Evolutionary conservation across 64 coral and sea anemone species (phyloP).

Genomic region (Catalaphyllia jardinei): DNA sequence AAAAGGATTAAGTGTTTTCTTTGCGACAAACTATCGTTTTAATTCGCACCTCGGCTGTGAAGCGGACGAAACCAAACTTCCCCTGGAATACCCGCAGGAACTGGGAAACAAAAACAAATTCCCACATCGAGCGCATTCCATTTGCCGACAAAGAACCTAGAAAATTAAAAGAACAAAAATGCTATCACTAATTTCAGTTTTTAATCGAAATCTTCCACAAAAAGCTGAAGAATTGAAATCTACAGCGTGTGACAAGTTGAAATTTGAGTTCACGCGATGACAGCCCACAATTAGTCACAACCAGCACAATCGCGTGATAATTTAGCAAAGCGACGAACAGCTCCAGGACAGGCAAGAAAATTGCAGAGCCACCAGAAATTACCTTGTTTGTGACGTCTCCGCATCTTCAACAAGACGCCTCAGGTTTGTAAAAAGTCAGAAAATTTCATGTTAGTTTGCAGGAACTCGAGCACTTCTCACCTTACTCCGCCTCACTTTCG

Average conservation of each 20-base stretch:
- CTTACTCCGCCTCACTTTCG: slow-evolving; percentile 90
- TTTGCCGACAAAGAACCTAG: slow-evolving; percentile 70
- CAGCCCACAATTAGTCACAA: slow-evolving; percentile 98
- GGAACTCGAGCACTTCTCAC: slow-evolving; percentile 72
- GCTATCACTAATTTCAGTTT: background rate
- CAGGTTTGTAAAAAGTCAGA: slow-evolving; percentile 57
- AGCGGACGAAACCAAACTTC: slow-evolving; percentile 92
- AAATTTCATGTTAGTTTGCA: slow-evolving; percentile 60
- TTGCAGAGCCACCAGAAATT: slow-evolving; percentile 30
- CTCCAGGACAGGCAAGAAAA: slow-evolving; percentile 37
- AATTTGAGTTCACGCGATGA: slow-evolving; percentile 99
- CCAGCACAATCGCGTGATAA: slow-evolving; percentile 82
- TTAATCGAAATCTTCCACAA: background rate
- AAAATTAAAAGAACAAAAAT: slow-evolving; percentile 59
- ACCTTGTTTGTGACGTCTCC: slow-evolving; percentile 91
- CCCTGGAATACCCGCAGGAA: slow-evolving; percentile 95
- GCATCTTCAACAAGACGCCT: slow-evolving; percentile 77
- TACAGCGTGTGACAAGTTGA: slow-evolving; percentile 98
- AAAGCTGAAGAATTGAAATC: slow-evolving; percentile 23
- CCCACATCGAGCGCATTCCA: slow-evolving; percentile 98
- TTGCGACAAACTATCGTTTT: slow-evolving; percentile 15
- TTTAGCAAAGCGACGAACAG: slow-evolving; percentile 63
- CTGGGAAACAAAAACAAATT: slow-evolving; percentile 98
- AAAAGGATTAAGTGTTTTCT: background rate
- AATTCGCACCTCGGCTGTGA: slow-evolving; percentile 74